These are phyloP conservation scores for Thalassoma bifasciatum DNA, from an alignment of 2,113 vertebrate species.

Conservation along the genomic window DNA sequence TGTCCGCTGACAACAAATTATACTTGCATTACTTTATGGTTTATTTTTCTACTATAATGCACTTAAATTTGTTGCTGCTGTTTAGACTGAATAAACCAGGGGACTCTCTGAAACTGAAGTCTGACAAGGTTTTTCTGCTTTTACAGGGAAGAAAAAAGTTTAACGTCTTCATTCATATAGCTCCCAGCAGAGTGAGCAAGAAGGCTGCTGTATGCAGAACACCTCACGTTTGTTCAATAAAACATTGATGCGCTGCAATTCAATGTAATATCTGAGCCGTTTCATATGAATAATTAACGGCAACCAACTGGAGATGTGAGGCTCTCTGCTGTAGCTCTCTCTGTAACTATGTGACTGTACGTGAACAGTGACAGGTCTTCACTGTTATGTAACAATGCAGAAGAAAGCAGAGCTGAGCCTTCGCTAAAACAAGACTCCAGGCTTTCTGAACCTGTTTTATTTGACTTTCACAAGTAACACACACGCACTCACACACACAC, in stretches of 20 bases:
- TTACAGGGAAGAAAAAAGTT: conserved; percentile 10
- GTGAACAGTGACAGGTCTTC: conserved; percentile 34
- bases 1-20: neutral
- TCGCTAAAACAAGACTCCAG: conserved; percentile 18
- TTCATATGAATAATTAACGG: conserved; percentile 55
- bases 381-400: conserved; percentile 48
- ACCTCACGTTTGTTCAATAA: conserved; percentile 25
- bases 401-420: conserved; percentile 33
- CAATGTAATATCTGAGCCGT: conserved; percentile 36
- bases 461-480: conserved; percentile 63
- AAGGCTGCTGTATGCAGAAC: neutral
- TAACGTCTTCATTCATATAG: neutral
- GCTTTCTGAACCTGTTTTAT: conserved; percentile 69
- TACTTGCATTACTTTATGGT: neutral
- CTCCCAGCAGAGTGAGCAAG: conserved; percentile 1
- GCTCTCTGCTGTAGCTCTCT: conserved; percentile 18
- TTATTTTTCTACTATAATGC: neutral
- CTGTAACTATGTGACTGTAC: conserved; percentile 36
- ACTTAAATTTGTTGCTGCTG: neutral
- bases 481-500: conserved; percentile 30
- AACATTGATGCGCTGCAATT: conserved; percentile 38
- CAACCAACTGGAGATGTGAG: conserved; percentile 14
- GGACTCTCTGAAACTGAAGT: neutral
- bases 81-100: conserved; percentile 13
- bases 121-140: conserved; percentile 9